Evolutionary conservation across 2,113 vertebrate species (phyloP), one percentile per base, ranked within the genome.

Genomic region (Alethe castanea): DNA sequence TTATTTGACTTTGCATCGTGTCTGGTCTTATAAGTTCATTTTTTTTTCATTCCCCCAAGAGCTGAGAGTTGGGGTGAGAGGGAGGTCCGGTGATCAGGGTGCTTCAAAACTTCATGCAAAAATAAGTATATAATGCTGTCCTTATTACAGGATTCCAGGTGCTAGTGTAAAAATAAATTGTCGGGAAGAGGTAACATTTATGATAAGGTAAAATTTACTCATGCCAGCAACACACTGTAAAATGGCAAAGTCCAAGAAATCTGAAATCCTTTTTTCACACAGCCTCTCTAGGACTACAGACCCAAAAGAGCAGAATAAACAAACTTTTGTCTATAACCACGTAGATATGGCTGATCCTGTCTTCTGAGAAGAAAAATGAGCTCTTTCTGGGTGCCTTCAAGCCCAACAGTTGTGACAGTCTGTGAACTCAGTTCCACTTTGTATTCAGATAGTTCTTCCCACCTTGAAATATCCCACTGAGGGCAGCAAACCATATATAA

Each of bases 381-480:
- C 11, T 82, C n/a, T 71, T 94, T 89, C 61, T 90, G 53, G 73
- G 65, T 80, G 25, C 45, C 74, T 93, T 80, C 66, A 12, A 90
- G 29, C 36, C 82, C 85, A 86, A 83, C 35, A 62, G 42, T 86
- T 77, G 88, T 90, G 90, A 45, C n/a, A 85, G 90, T 19, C 40
- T 61, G 67, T 72, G 40, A 81, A 47, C 67, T 88, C 83, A 76
- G 42, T 66, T 77, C 54, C 62, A 71, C 40, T 94, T 96, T 93
- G 88, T 89, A 92, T 94, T 94, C 85, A 79, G 79, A 88, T 71
- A 81, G 82, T 62, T 59, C 86, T 88, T 92, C 71, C 85, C 64
- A 88, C 64, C 85, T 86, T 88, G 87, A 92, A 96, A 88, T 67
- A 83, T 77, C 90, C 82, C 85, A 93, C 79, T 52, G 85, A 90